A percentile compares a stretch with the other conserved stretches of the same genome.
These are phyloP conservation scores for Atopsyche davidsoni DNA, from an alignment of 1,140 invertebrate species.

Conservation along the genomic window DNA sequence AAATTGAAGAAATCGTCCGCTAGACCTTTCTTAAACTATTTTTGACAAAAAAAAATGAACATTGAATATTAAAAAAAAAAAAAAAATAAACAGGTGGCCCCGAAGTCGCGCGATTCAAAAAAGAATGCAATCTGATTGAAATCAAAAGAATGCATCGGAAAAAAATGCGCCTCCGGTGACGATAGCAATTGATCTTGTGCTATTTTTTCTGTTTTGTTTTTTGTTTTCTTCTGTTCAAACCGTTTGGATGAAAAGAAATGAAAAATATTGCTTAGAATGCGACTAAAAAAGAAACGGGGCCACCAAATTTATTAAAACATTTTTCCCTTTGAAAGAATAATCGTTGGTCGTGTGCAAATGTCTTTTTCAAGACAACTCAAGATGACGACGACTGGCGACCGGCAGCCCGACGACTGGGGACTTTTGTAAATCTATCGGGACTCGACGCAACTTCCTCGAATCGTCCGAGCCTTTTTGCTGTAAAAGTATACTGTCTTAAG, in stretches of 20 bases:
- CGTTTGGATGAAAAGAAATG: conserved; percentile 18
- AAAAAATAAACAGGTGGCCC: conserved; percentile 20
- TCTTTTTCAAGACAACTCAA: conserved; percentile 22
- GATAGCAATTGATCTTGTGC: conserved; percentile 6
- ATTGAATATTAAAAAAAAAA: conserved; percentile 9
- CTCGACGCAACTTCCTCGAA: too few relatives aligned
- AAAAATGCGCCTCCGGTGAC: conserved; percentile 14
- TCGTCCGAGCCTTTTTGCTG: too few relatives aligned
- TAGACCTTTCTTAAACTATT: conserved; percentile 21
- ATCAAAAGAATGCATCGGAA: conserved; percentile 18
- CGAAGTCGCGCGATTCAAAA: conserved; percentile 14
- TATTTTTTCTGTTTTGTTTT: conserved; percentile 20
- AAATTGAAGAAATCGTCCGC: conserved; percentile 5
- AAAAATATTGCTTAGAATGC: conserved; percentile 13
- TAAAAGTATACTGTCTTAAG: too few relatives aligned
- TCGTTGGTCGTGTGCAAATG: conserved; percentile 7
- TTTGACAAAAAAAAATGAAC: conserved; percentile 24
- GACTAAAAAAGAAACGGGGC: conserved; percentile 21
- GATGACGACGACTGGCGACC: not conserved
- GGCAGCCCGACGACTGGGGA: not conserved
- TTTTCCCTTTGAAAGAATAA: not conserved
- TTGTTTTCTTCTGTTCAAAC: conserved; percentile 21
- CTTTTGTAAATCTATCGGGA: conserved; percentile 2
- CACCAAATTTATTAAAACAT: conserved; percentile 15
- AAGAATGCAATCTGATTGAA: conserved; percentile 13